phyloP scores from a whole-genome alignment of 2,888 invertebrate genomes.

The Pseudococcus viburni region DNA sequence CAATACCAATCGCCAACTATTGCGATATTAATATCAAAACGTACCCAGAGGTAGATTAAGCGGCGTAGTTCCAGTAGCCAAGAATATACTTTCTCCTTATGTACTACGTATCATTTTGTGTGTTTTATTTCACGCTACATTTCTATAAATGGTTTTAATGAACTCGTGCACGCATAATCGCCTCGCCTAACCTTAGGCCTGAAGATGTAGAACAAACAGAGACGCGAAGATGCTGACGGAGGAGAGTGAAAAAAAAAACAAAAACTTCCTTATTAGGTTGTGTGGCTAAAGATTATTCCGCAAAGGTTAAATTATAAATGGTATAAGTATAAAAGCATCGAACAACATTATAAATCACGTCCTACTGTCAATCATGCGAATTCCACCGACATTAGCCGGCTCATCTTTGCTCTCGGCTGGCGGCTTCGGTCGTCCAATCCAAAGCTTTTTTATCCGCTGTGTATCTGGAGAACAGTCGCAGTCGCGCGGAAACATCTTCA shows the following conservation, averaged over 20 bases:
- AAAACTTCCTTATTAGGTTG: constrained; percentile 66
- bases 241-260: not conserved
- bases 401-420: constrained; percentile 63
- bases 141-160: constrained; percentile 62
- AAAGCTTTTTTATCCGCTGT: constrained; percentile 64
- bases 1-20: not conserved
- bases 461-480: constrained; percentile 57
- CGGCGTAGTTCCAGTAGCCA: constrained; percentile 9
- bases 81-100: constrained; percentile 44
- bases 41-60: not conserved
- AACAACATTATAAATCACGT: constrained; percentile 66
- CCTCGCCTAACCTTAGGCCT: constrained; percentile 58
- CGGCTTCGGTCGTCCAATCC: constrained; percentile 60
- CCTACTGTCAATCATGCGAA: constrained; percentile 66
- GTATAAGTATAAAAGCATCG: constrained; percentile 63
- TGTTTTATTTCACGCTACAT: constrained; percentile 56
- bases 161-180: constrained; percentile 62
- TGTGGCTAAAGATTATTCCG: constrained; percentile 62
- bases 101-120: constrained; percentile 47
- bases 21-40: not conserved
- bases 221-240: too few relatives aligned
- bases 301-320: constrained; percentile 66
- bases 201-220: constrained; percentile 66
- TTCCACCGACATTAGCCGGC: constrained; percentile 66
- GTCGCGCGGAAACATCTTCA: constrained; percentile 62